These are phyloP conservation scores for Candidula unifasciata DNA, from an alignment of 2,888 invertebrate genomes.

Conservation along the genomic window DNA sequence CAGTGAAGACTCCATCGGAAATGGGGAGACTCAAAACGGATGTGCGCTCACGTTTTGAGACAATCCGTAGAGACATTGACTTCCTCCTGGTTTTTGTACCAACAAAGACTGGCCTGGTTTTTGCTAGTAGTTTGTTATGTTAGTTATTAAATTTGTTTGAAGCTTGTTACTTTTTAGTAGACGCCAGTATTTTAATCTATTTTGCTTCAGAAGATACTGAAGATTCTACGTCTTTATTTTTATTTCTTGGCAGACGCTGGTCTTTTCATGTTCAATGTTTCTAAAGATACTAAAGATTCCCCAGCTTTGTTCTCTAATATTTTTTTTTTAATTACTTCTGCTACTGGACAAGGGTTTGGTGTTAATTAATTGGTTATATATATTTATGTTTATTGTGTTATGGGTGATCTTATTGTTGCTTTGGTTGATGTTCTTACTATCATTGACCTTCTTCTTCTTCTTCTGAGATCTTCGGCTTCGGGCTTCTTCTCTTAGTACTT, in stretches of 20 bases:
- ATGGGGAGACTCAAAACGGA: constrained; percentile 40
- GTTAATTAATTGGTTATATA: no score
- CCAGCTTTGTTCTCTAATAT: no score
- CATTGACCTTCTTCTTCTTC: not conserved
- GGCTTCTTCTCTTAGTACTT: not conserved
- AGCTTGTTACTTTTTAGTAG: not conserved
- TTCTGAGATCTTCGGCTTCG: not conserved
- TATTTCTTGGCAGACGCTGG: not conserved
- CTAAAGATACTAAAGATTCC: no score
- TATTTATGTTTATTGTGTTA: no score
- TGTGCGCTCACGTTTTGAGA: constrained; percentile 27
- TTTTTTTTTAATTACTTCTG: no score
- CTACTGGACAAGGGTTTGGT: no score
- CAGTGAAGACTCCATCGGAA: constrained; percentile 31
- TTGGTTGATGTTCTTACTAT: not conserved
- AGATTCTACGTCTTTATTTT: not conserved
- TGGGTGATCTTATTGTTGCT: not conserved
- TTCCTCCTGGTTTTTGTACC: constrained; percentile 32
- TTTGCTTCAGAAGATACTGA: not conserved
- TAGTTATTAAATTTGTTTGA: constrained; percentile 38
- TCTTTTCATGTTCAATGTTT: not conserved
- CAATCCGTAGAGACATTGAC: not conserved
- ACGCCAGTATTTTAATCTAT: no score
- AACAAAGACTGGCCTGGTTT: constrained; percentile 8
- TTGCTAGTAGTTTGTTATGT: constrained; percentile 33